These are phyloP conservation scores for Drosophila helvetica DNA, from an alignment of 2,888 invertebrate genomes.

Conservation along the genomic window DNA sequence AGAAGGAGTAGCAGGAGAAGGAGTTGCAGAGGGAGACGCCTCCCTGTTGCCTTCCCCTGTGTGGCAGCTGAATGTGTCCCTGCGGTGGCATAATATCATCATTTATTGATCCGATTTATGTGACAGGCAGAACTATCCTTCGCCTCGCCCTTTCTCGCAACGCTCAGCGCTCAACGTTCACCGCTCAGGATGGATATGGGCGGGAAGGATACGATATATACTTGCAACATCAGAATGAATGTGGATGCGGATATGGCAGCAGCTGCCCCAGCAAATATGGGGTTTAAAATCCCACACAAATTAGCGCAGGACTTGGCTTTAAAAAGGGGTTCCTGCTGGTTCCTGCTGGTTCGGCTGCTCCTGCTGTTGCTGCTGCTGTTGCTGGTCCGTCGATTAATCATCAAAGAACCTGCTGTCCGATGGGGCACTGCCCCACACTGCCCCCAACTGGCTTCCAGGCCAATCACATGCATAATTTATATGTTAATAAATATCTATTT, in stretches of 20 bases:
- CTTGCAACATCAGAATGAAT: neutral
- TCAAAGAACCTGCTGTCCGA: slow-evolving; percentile 32
- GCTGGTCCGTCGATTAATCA: slow-evolving; percentile 67
- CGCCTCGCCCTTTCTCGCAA: slow-evolving; percentile 56
- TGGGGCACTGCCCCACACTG: slow-evolving; percentile 7
- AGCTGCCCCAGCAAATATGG: slow-evolving; percentile 1
- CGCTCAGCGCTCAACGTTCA: slow-evolving; percentile 6
- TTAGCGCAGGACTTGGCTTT: slow-evolving; percentile 56
- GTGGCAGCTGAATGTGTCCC: slow-evolving; percentile 79
- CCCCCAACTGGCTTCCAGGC: slow-evolving; percentile 40
- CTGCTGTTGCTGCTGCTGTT: neutral
- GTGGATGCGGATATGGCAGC: neutral
- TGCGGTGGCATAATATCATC: slow-evolving; percentile 81
- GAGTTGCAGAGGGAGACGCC: slow-evolving; percentile 1
- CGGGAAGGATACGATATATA: neutral
- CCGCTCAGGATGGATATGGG: slow-evolving; percentile 26
- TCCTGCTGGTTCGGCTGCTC: neutral
- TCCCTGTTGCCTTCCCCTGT: slow-evolving; percentile 31
- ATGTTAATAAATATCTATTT: slow-evolving; percentile 78
- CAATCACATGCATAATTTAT: slow-evolving; percentile 78
- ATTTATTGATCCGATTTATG: slow-evolving; percentile 83
- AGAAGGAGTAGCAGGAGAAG: slow-evolving; percentile 23
- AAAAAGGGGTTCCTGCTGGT: slow-evolving; percentile 38
- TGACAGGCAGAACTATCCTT: slow-evolving; percentile 77
- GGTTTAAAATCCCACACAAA: slow-evolving; percentile 58